Base-by-base conservation (phyloP, 2,888 invertebrate genomes). In the Athalia rosae region DNA sequence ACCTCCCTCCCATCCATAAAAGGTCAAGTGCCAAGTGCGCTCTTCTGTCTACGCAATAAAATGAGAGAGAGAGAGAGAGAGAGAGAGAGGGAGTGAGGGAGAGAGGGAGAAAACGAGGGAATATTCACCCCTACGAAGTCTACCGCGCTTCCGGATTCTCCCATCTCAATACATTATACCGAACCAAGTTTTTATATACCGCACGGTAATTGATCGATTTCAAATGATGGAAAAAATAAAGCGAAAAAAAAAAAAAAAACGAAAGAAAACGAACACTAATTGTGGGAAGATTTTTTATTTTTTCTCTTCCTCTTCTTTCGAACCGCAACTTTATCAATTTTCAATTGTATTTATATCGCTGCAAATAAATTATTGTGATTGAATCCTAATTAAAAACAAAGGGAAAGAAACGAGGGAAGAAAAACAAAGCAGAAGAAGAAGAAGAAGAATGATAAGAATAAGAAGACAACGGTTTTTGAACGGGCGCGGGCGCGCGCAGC, bases 401-500 rank as follows among this genome's bases (percentile, higher is more conserved):
- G 59, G 11, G 7, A 59, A 4, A 59, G 6, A 3, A 13, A 28
- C 5, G 4, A 15, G 15, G 8, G 15, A 13, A 13, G 15, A 13
- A 13, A 4, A 15, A 11, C 53, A 53, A n/a, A 53, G 53, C 4
- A 7, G 61, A 1, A 13, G 15, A 61, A 61, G 3, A 13, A 28
- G 59, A n/a, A 13, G 59, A 15, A 59, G 4, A 13, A 15, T 3
- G 15, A 4, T 13, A 15, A 4, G 13, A 61, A 61, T 61, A 15
- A 13, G 11, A 13, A 59, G 15, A 71, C 45, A 45, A 71, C 6
- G 47, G 58, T 56, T 67, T 64, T 50, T 50, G 50, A 67, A 53
- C 71, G 71, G 58, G 71, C 71, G 71, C 71, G 71, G 58, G 71
- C 71, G 71, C 71, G 71, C 71, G 71, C 71, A 28, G 28, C 28